Base-by-base conservation (phyloP, 2,113 vertebrate species). In the Periophthalmodon schlosseri region DNA sequence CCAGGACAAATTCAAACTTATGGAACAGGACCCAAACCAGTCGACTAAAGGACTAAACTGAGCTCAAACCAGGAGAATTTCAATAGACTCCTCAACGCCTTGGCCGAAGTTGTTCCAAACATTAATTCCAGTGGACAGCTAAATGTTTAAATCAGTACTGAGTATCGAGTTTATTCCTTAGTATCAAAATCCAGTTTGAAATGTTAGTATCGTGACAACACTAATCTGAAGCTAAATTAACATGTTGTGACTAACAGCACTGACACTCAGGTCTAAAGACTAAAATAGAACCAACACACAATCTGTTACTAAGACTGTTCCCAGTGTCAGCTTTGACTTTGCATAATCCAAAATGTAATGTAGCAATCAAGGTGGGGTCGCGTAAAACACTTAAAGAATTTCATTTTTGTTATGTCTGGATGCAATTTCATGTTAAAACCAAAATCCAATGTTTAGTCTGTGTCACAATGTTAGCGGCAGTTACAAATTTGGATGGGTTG, bases 221-320 rank as follows among this genome's bases (percentile, higher is more conserved):
- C 39, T 44, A 44, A 44, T 44, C 3, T 20, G 28, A 7, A 24
- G 33, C 60, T 63, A 49, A 68, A 74, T 64, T 9, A 63, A 50
- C 12, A 20, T 13, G 67, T n/a, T 24, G 69, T 68, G 33, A 72
- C 49, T 4, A 54, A 21, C 10, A 23, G 54, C 2, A 23, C 13
- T 44, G 46, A 49, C 39, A 78, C 69, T 10, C 72, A 63, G 39
- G 13, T 74, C 44, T 24, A 46, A 20, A 39, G 65, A 68, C 73
- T 3, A 68, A 79, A 85, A 81, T 77, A 87, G 65, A 78, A 65
- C 61, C 60, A 67, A 54, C 12, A 44, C 11, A 56, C 47, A 21
- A 36, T 65, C 73, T 78, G 69, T 76, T 76, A 71, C 11, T 78
- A 76, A 71, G 11, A 75, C 36, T 47, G 16, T 77, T 65, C 70